Base-by-base conservation (phyloP, 1,140 invertebrate species). In the Nymphalis io region DNA sequence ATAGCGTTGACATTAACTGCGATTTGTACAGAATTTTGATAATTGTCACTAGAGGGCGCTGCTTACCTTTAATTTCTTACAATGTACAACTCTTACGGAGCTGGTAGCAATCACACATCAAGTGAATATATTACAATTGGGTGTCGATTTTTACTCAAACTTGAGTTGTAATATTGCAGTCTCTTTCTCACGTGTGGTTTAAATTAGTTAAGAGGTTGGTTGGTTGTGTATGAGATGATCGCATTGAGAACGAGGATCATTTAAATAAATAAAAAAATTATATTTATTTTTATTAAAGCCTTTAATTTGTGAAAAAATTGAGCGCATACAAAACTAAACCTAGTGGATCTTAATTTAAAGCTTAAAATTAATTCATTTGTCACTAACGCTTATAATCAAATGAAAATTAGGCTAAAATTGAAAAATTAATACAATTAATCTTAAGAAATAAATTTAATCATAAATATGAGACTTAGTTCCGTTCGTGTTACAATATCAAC, bases 241-340 rank as follows among this genome's bases (percentile, higher is more conserved):
- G 27, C 27, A 8, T 33, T 0, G 2, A 8, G 6, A 0, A 33
- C 27, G 4, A 0, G 3, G 27, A 4, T 3, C 2, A 0, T 46
- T 8, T 18, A 46, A 46, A 46, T n/a, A 70, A 77, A 76, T 68
- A 55, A 75, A 79, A 77, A 74, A 64, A 10, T 58, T 13, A 12
- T n/a, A 20, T 60, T 46, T 69, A 27, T 27, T 2, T 55, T 76
- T 44, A 76, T 82, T 87, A 85, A 86, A 85, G 85, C 81, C 64
- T 82, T 84, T 85, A 82, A 81, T 87, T 87, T 87, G 87, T 85
- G 82, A 89, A 79, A 82, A 53, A 87, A 88, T 87, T 89, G 84
- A 88, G 85, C 85, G 82, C 80, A 79, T 84, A 81, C 78, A 55
- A 80, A 87, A 86, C 75, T 86, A 85, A 83, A 78, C 66, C 76